These are phyloP conservation scores for Pelosia muscerda DNA, from an alignment of 2,888 invertebrate genomes.

Conservation along the genomic window DNA sequence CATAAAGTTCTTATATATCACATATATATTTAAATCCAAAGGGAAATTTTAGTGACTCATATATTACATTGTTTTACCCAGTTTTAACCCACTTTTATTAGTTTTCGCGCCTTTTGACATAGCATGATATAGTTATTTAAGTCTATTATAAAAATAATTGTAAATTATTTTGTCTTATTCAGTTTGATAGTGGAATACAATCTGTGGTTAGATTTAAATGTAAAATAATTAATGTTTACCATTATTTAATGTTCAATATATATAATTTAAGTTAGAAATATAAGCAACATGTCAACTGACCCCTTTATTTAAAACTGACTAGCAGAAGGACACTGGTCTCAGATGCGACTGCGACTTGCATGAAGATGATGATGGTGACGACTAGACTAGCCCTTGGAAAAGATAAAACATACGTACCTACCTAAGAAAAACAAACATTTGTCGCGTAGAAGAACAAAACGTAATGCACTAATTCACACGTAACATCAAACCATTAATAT, in stretches of 20 bases:
- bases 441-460: too few species aligned
- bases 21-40: too few species aligned
- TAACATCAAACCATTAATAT: too few species aligned
- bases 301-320: neutral
- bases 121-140: neutral
- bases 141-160: slow-evolving; percentile 13
- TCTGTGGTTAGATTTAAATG: slow-evolving; percentile 25
- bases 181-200: slow-evolving; percentile 70
- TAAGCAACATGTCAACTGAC: neutral
- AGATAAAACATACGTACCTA: too few species aligned
- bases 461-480: too few species aligned
- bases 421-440: too few species aligned
- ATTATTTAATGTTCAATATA: slow-evolving; percentile 2
- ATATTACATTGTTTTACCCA: too few species aligned
- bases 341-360: neutral
- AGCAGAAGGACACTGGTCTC: neutral
- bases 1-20: too few species aligned
- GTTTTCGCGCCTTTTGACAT: neutral
- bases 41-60: too few species aligned
- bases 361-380: too few species aligned
- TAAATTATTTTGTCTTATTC: slow-evolving; percentile 17
- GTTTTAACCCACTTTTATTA: neutral
- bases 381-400: too few species aligned
- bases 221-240: slow-evolving; percentile 6
- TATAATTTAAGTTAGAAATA: neutral